Evolutionary conservation across 1,140 invertebrate species (phyloP).

Genomic region (Drosophila pachea): DNA sequence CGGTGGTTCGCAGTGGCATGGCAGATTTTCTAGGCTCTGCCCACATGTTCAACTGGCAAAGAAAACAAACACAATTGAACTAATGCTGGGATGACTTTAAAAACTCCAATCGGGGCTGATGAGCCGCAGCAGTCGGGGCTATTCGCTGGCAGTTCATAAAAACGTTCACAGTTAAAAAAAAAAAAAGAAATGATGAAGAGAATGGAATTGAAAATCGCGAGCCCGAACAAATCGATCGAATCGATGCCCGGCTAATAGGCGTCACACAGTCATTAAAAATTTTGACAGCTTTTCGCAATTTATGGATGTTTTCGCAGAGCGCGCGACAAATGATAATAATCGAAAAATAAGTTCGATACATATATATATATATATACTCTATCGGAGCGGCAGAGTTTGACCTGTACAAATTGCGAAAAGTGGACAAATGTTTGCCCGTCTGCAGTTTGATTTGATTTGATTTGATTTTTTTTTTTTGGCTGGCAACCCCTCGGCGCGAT

Average conservation of each 20-base stretch:
- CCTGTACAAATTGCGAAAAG: constrained; percentile 72
- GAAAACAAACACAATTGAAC: constrained; percentile 30
- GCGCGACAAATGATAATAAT: constrained; percentile 67
- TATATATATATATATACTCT: not conserved
- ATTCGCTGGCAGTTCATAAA: constrained; percentile 60
- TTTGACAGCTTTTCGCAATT: constrained; percentile 75
- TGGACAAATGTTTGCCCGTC: constrained; percentile 72
- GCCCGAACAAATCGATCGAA: constrained; percentile 55
- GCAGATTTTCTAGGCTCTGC: constrained; percentile 10
- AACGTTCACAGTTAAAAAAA: constrained; percentile 53
- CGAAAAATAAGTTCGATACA: constrained; percentile 17
- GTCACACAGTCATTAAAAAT: constrained; percentile 76
- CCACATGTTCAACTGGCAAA: constrained; percentile 38
- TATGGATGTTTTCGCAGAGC: constrained; percentile 62
- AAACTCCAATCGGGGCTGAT: constrained; percentile 22
- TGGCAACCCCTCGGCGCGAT: constrained; percentile 51
- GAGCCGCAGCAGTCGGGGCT: constrained; percentile 26
- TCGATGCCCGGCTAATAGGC: constrained; percentile 69
- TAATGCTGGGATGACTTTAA: constrained; percentile 28
- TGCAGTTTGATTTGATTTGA: constrained; percentile 34
- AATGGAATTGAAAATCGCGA: constrained; percentile 22
- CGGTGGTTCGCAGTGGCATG: not conserved
- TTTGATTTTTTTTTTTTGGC: constrained; percentile 16
- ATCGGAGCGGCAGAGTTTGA: constrained; percentile 39
- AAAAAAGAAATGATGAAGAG: not conserved